Conservation (phyloP, 2,113 vertebrate genomes). For the Pipa parva region DNA sequence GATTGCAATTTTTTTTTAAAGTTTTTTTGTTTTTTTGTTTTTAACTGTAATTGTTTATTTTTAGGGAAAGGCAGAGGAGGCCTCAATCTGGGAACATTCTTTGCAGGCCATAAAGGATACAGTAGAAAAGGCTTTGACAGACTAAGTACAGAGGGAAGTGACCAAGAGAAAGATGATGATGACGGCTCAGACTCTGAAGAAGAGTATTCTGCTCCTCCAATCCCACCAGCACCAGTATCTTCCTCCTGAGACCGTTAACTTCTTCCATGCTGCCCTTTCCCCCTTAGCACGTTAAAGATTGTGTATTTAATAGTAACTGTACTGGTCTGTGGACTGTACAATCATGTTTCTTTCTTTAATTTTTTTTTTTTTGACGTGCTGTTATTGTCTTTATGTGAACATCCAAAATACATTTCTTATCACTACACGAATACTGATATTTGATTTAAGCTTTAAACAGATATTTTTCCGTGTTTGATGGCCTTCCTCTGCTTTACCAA, state of each 20-base stretch:
- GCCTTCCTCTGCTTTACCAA: constrained; percentile 61
- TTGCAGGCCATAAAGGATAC: constrained; percentile 85
- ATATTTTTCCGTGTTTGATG: constrained; percentile 54
- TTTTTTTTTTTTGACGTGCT: constrained; percentile 56
- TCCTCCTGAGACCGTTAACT: constrained; percentile 55
- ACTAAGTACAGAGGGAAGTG: constrained; percentile 91
- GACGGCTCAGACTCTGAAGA: constrained; percentile 89
- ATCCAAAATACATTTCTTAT: constrained; percentile 53
- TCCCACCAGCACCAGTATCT: constrained; percentile 51
- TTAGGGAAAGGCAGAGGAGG: constrained; percentile 80
- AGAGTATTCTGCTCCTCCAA: constrained; percentile 77
- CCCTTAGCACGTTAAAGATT: constrained; percentile 68
- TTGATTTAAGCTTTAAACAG: constrained; percentile 52
- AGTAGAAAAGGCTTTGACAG: constrained; percentile 92
- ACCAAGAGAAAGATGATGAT: constrained; percentile 88
- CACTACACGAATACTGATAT: constrained; percentile 49
- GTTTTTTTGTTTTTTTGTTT: background rate
- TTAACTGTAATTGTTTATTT: no score
- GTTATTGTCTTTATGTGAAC: constrained; percentile 54
- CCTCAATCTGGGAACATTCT: constrained; percentile 93
- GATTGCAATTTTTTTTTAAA: no score
- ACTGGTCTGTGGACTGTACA: constrained; percentile 78
- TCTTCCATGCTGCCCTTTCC: constrained; percentile 37
- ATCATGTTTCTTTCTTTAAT: constrained; percentile 59
- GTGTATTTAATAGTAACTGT: constrained; percentile 76